Percentiles rank a stretch among this genome's conserved stretches.
These are phyloP conservation scores for Mastigias papua DNA, from an alignment of 30 jellyfish, hydroid and myxozoan species.

Conservation along the genomic window DNA sequence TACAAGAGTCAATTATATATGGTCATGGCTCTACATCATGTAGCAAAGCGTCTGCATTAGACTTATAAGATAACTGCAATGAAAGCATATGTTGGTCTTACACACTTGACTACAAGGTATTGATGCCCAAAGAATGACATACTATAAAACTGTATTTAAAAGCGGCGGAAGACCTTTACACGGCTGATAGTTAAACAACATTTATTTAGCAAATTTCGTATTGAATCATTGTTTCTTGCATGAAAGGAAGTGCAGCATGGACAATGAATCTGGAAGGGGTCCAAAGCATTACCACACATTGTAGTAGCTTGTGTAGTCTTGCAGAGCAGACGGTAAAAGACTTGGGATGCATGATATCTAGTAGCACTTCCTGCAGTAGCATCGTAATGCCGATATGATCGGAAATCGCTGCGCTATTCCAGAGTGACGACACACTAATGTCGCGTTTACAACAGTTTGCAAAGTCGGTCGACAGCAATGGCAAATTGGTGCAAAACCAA, in stretches of 20 bases:
- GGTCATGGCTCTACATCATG: background rate
- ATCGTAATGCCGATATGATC: conserved; percentile 58
- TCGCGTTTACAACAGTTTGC: conserved; percentile 53
- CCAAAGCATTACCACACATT: background rate
- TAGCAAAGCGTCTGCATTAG: background rate
- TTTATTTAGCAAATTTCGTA: background rate
- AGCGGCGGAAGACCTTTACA: background rate
- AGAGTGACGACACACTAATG: conserved; percentile 44
- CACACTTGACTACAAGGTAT: background rate
- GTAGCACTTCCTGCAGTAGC: conserved; percentile 66
- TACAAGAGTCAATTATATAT: background rate
- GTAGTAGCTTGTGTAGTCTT: too few species aligned
- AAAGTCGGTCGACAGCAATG: conserved; percentile 72
- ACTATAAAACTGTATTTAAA: background rate
- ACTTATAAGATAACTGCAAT: too few species aligned
- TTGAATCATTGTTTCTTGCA: background rate
- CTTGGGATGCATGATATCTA: background rate
- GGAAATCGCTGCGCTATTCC: conserved; percentile 52
- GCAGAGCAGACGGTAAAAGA: too few species aligned
- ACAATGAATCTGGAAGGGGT: background rate
- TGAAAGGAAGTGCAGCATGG: background rate
- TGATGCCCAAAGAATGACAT: background rate
- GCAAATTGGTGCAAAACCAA: conserved; percentile 35
- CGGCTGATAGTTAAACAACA: background rate
- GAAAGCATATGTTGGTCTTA: too few species aligned